phyloP scores from a whole-genome alignment of 1,140 invertebrate genomes.

The Gyrodactylus salaris region DNA sequence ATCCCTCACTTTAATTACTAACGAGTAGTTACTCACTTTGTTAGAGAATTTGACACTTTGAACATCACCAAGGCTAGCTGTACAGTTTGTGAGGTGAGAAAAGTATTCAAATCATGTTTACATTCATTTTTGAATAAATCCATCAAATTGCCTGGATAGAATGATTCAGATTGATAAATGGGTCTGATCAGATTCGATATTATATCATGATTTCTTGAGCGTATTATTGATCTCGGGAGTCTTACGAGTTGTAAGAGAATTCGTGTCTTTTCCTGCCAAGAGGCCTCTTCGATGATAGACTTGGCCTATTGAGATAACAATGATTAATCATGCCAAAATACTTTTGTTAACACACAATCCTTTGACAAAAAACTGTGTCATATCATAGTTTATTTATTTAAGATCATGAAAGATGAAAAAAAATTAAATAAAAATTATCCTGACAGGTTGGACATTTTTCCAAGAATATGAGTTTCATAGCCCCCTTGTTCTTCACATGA shows the following conservation, averaged over 20 bases:
- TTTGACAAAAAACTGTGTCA: no score
- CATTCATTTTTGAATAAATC: background rate
- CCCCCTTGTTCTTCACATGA: no score
- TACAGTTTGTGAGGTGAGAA: background rate
- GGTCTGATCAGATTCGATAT: background rate
- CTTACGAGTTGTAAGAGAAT: background rate
- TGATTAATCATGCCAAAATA: no score
- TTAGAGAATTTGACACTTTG: background rate
- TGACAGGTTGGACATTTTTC: no score
- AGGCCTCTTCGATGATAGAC: background rate
- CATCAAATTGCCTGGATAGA: background rate
- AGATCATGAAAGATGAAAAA: no score
- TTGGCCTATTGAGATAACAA: background rate
- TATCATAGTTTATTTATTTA: no score
- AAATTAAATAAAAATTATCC: no score
- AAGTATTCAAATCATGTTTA: background rate
- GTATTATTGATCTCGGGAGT: background rate
- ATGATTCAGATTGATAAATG: background rate
- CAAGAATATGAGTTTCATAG: no score
- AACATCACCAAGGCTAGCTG: background rate
- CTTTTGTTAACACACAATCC: no score
- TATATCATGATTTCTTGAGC: background rate
- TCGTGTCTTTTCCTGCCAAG: background rate
- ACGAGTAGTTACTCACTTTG: background rate
- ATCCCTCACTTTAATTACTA: background rate